Evolutionary conservation across 2,888 invertebrate species (phyloP).

Genomic region (Cerceris ruficornis): DNA sequence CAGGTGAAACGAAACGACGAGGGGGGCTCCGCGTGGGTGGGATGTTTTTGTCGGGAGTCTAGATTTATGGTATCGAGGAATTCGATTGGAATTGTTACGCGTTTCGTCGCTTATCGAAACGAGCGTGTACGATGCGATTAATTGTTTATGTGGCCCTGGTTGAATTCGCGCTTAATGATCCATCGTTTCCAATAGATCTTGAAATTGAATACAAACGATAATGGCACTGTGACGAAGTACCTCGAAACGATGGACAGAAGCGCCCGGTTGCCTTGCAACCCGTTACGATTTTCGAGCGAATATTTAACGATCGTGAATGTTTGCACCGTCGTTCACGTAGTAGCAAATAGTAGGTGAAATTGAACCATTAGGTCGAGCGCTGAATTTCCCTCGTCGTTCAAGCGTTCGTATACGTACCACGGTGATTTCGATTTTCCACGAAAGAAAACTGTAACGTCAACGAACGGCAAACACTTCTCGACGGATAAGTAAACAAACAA

Average conservation of each 20-base stretch:
- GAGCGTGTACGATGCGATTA: conserved; percentile 29
- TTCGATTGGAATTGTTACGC: not conserved
- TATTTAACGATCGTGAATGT: not conserved
- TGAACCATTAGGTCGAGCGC: too few species aligned
- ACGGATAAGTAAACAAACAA: too few species aligned
- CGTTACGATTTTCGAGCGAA: not conserved
- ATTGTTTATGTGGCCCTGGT: conserved; percentile 54
- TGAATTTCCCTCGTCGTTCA: too few species aligned
- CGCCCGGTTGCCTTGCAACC: not conserved
- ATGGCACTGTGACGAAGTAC: conserved; percentile 45
- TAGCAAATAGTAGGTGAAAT: too few species aligned
- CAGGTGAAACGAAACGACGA: not conserved
- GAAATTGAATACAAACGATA: conserved; percentile 56
- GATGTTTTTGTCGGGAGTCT: too few species aligned
- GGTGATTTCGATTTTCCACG: too few species aligned
- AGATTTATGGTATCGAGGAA: too few species aligned
- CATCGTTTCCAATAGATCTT: conserved; percentile 50
- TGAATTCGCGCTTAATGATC: conserved; percentile 59
- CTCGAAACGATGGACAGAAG: conserved; percentile 40
- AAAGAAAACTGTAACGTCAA: not conserved
- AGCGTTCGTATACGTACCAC: too few species aligned
- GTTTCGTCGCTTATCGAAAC: not conserved
- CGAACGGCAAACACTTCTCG: not conserved
- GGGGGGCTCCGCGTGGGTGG: too few species aligned
- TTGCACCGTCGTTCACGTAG: not conserved